Conservation (phyloP, 1,140 invertebrate genomes). For the Lucilia sericata region DNA sequence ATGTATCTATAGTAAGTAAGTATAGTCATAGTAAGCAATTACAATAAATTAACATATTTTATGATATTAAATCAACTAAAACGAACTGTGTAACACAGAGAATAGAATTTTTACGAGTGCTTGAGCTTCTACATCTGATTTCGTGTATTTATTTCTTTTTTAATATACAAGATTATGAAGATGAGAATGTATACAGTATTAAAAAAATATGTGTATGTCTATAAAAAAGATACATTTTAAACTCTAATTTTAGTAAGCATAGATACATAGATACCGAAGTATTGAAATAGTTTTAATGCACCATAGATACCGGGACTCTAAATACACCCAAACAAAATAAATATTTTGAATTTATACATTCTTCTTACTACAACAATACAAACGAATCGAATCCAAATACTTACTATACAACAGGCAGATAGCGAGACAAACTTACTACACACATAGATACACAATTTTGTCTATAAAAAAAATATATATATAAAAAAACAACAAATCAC, state of each 20-base stretch:
- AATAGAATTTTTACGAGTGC: background rate
- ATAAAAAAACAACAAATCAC: background rate
- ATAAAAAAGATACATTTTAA: background rate
- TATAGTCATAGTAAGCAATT: background rate
- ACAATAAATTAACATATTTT: conserved; percentile 27
- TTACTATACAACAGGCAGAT: too few species aligned
- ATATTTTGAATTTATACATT: background rate
- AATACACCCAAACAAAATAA: conserved; percentile 1
- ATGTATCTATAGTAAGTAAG: background rate
- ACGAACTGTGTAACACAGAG: background rate
- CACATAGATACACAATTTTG: too few species aligned
- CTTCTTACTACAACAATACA: background rate
- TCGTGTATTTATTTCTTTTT: background rate
- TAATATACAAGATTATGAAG: background rate
- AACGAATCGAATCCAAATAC: background rate
- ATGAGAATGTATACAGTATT: conserved; percentile 1
- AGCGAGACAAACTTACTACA: too few species aligned
- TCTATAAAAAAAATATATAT: too few species aligned
- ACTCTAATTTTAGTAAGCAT: conserved; percentile 13
- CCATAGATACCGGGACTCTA: background rate
- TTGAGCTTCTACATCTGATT: background rate
- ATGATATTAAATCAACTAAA: conserved; percentile 13
- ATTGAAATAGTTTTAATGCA: conserved; percentile 18
- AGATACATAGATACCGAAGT: background rate
- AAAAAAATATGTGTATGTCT: background rate